Percentiles rank a stretch among this genome's conserved stretches.
Conservation (phyloP, 2,797 vertebrate genomes). For the Hoplostethus mediterraneus region DNA sequence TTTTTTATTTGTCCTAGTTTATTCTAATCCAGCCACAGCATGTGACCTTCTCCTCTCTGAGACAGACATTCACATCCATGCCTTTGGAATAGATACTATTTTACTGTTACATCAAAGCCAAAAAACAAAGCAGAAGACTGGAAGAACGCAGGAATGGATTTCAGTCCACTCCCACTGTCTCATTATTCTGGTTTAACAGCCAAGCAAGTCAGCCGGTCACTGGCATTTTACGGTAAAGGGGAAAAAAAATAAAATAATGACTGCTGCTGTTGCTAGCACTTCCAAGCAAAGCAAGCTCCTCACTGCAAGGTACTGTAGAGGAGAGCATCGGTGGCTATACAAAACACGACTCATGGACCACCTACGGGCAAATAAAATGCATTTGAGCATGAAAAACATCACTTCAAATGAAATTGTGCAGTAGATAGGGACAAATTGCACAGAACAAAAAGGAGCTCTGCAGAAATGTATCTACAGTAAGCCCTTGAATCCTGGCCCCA, state of each 20-base stretch:
- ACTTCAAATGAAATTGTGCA: slow-evolving; percentile 32
- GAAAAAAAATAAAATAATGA: slow-evolving; percentile 38
- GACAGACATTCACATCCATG: slow-evolving; percentile 58
- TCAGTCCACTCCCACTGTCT: slow-evolving; percentile 46
- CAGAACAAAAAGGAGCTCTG: slow-evolving; percentile 6
- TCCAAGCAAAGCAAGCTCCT: slow-evolving; percentile 33
- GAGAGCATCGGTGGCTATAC: slow-evolving; percentile 11
- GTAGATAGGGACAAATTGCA: slow-evolving; percentile 15
- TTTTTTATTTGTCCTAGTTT: slow-evolving; percentile 88
- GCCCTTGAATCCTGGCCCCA: neutral
- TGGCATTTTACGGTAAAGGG: slow-evolving; percentile 40
- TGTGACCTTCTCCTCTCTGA: slow-evolving; percentile 61
- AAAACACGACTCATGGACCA: slow-evolving; percentile 33
- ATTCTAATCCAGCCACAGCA: slow-evolving; percentile 81
- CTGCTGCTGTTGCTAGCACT: slow-evolving; percentile 53
- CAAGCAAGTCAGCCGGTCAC: slow-evolving; percentile 51
- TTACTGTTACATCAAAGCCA: slow-evolving; percentile 38
- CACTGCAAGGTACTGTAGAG: slow-evolving; percentile 13
- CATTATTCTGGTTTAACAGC: slow-evolving; percentile 62
- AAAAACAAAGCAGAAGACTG: slow-evolving; percentile 33
- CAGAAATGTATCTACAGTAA: neutral
- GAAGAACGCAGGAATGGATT: slow-evolving; percentile 53
- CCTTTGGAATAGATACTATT: slow-evolving; percentile 63
- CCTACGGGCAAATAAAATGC: slow-evolving; percentile 16
- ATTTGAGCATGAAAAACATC: slow-evolving; percentile 33